Conservation (phyloP, 2,888 invertebrate genomes). For the Xylophagus ater region DNA sequence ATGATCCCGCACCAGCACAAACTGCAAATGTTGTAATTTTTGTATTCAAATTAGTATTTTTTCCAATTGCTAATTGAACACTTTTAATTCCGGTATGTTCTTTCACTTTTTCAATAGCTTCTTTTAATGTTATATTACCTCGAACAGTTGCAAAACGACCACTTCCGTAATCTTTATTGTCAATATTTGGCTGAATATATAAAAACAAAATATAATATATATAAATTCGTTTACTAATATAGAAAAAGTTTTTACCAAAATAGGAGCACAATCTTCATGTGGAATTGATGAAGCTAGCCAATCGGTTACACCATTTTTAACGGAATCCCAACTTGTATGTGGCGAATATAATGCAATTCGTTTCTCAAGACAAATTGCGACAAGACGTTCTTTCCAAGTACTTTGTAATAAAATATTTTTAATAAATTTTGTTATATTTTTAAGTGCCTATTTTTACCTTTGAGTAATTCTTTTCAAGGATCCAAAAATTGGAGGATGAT, state of each 20-base stretch:
- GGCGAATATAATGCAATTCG: slow-evolving; percentile 86
- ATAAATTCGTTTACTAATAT: background rate
- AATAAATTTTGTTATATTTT: too few species aligned
- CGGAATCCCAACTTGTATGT: slow-evolving; percentile 82
- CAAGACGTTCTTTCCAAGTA: slow-evolving; percentile 70
- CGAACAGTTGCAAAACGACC: slow-evolving; percentile 48
- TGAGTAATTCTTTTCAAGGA: slow-evolving; percentile 70
- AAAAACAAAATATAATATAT: background rate
- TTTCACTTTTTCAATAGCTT: slow-evolving; percentile 58
- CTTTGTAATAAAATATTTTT: too few species aligned
- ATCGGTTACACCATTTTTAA: slow-evolving; percentile 79
- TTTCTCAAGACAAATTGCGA: slow-evolving; percentile 67
- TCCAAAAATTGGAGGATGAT: slow-evolving; percentile 92
- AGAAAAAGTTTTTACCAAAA: slow-evolving; percentile 10
- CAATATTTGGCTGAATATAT: background rate
- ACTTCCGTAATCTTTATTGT: slow-evolving; percentile 36
- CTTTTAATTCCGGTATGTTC: slow-evolving; percentile 53
- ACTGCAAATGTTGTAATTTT: slow-evolving; percentile 57
- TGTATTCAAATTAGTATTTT: slow-evolving; percentile 35
- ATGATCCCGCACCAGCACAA: slow-evolving; percentile 82
- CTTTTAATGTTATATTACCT: slow-evolving; percentile 43
- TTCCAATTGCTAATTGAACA: slow-evolving; percentile 61
- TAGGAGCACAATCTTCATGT: slow-evolving; percentile 17
- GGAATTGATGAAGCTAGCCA: slow-evolving; percentile 60
- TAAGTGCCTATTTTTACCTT: too few species aligned